Conservation (phyloP, 2,113 vertebrate species). For the Actenoides lindsayi region DNA sequence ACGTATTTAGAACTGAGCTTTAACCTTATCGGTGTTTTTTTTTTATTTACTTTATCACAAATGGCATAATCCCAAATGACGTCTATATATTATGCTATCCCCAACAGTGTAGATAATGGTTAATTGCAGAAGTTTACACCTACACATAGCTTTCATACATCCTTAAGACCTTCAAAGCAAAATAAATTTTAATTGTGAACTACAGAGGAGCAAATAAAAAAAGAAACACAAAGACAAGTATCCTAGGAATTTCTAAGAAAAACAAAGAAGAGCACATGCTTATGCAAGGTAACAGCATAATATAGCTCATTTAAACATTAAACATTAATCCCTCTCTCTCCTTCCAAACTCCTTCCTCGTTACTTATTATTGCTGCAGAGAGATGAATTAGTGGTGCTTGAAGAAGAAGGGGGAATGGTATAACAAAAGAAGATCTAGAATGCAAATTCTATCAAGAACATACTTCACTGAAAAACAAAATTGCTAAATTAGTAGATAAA, state of each 20-base stretch:
- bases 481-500: not conserved
- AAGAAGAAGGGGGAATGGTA: slow-evolving; percentile 3
- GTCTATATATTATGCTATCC: not conserved
- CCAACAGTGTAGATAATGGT: not conserved
- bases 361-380: not conserved
- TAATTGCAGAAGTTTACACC: not conserved
- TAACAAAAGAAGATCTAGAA: not conserved
- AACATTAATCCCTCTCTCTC: not conserved
- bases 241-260: not conserved
- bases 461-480: not conserved
- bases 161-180: not conserved
- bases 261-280: not conserved
- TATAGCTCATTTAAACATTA: not conserved
- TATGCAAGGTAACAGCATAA: not conserved
- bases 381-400: slow-evolving; percentile 34
- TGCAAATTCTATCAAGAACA: not conserved
- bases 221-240: not conserved
- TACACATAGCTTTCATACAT: not conserved
- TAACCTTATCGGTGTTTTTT: not conserved
- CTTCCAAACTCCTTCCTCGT: not conserved
- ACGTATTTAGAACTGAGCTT: not conserved
- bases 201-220: not conserved
- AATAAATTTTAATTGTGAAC: not conserved
- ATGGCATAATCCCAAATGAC: not conserved
- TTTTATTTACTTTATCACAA: not conserved